These are phyloP conservation scores for Nothocercus julius DNA, from an alignment of 2,113 vertebrate genomes.

Conservation along the genomic window DNA sequence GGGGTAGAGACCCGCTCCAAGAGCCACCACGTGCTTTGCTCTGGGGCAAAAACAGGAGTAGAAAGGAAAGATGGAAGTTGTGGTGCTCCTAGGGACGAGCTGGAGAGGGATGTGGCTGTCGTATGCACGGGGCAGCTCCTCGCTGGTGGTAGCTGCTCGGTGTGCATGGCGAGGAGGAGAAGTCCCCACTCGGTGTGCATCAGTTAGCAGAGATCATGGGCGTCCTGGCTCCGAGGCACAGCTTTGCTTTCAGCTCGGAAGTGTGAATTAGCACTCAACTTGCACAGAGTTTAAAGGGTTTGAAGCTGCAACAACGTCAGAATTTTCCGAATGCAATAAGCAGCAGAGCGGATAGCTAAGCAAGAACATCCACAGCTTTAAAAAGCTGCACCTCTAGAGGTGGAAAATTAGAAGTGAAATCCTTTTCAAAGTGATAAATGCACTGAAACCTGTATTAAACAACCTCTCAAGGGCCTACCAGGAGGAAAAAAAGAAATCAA, in stretches of 20 bases:
- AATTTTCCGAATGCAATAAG: not conserved
- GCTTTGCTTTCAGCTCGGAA: not conserved
- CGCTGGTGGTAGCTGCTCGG: not conserved
- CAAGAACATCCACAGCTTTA: not conserved
- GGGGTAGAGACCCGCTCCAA: not conserved
- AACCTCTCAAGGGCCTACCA: not conserved
- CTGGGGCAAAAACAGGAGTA: not conserved
- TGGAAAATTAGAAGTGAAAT: constrained; percentile 36
- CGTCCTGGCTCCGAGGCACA: not conserved
- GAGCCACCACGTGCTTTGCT: not conserved
- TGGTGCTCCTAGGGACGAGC: not conserved
- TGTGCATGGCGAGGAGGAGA: not conserved
- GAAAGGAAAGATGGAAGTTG: not conserved
- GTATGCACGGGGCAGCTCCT: not conserved
- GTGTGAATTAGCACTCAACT: not conserved
- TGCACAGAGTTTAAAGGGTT: not conserved
- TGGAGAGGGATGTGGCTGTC: not conserved
- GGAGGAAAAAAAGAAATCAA: not conserved
- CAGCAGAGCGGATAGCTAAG: constrained; percentile 6
- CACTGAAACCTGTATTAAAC: constrained; percentile 18
- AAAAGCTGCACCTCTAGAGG: not conserved
- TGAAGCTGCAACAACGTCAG: not conserved
- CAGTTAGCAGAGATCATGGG: not conserved
- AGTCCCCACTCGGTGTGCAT: not conserved
- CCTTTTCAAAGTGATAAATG: constrained; percentile 24